phyloP scores from a whole-genome alignment of 2,797 vertebrate species.

The Sebastes baramenuke region DNA sequence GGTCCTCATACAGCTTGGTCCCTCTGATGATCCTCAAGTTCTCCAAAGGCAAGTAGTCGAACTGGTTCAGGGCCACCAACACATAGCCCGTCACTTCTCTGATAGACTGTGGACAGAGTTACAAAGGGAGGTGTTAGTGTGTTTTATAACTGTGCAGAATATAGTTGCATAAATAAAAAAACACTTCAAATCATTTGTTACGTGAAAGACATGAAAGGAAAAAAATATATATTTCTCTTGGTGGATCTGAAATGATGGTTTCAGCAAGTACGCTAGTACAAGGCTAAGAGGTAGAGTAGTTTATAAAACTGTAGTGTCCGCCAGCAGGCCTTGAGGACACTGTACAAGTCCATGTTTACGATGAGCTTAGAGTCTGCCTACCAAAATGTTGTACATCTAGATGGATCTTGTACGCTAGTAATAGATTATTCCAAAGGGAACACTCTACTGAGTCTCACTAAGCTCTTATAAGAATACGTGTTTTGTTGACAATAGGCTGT shows the following conservation, averaged over 20 bases:
- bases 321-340: not conserved
- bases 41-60: conserved; percentile 96
- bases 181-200: not conserved
- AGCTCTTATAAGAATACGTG: not conserved
- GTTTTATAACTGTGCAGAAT: not conserved
- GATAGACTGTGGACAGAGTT: conserved; percentile 87
- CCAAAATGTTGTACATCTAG: not conserved
- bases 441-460: not conserved
- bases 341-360: not conserved
- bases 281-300: not conserved
- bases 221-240: not conserved
- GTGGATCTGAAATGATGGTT: not conserved
- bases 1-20: conserved; percentile 94
- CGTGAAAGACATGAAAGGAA: not conserved
- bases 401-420: not conserved
- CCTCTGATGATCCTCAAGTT: conserved; percentile 96
- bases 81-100: conserved; percentile 98
- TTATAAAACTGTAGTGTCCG: not conserved
- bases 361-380: not conserved
- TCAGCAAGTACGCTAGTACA: not conserved
- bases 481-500: not conserved
- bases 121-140: conserved; percentile 5
- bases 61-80: conserved; percentile 96
- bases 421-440: not conserved
- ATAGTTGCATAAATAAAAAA: not conserved